Percentiles rank a stretch among this genome's conserved stretches.
These are phyloP conservation scores for Aricia artaxerxes DNA, from an alignment of 2,888 invertebrate species.

Conservation along the genomic window DNA sequence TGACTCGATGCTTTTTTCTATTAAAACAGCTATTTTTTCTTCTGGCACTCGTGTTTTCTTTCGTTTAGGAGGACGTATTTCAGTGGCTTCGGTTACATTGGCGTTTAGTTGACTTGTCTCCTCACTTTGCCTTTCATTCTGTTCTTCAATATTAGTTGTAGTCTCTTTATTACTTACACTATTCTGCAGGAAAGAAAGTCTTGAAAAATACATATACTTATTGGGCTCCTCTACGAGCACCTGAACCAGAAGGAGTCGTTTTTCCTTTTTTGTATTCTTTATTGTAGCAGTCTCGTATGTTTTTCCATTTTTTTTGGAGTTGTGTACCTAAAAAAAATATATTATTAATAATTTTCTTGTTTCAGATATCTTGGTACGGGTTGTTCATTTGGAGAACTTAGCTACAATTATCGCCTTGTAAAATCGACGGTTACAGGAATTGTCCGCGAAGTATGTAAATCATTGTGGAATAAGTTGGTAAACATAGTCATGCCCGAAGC, in stretches of 20 bases:
- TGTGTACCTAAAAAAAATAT: slow-evolving; percentile 41
- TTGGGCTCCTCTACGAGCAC: slow-evolving; percentile 43
- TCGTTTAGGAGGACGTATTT: neutral
- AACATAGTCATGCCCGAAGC: slow-evolving; percentile 41
- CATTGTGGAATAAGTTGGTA: slow-evolving; percentile 45
- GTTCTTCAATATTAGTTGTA: slow-evolving; percentile 38
- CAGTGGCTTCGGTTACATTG: slow-evolving; percentile 6
- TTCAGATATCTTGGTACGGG: slow-evolving; percentile 46
- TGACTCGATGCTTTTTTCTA: slow-evolving; percentile 44
- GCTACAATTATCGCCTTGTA: slow-evolving; percentile 44
- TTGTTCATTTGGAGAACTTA: slow-evolving; percentile 44
- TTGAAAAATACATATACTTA: slow-evolving; percentile 45
- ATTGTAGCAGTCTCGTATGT: slow-evolving; percentile 45
- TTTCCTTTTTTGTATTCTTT: slow-evolving; percentile 44
- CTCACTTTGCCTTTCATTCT: slow-evolving; percentile 34
- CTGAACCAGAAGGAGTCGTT: slow-evolving; percentile 43
- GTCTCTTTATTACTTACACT: slow-evolving; percentile 41
- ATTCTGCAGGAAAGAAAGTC: slow-evolving; percentile 47
- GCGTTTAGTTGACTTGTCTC: slow-evolving; percentile 28
- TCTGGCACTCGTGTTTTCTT: slow-evolving; percentile 40
- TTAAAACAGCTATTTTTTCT: slow-evolving; percentile 44
- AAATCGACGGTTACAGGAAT: slow-evolving; percentile 44
- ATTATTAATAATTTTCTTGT: slow-evolving; percentile 39
- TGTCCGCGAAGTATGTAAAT: slow-evolving; percentile 40
- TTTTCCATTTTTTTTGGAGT: slow-evolving; percentile 47